Conservation (phyloP, 2,888 invertebrate species). For the Rotaria socialis region DNA sequence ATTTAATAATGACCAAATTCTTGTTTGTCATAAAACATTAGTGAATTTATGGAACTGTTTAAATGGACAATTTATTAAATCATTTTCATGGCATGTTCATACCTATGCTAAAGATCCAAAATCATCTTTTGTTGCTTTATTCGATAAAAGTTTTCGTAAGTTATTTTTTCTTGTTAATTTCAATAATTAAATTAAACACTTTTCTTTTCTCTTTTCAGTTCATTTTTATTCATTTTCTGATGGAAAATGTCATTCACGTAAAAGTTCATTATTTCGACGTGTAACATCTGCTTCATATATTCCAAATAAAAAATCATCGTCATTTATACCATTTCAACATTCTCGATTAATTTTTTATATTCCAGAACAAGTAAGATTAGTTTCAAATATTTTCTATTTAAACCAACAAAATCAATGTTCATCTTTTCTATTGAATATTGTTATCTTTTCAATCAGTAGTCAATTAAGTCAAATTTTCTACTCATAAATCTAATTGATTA, state of each 20-base stretch:
- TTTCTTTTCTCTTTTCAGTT: not conserved
- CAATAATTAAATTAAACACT: too few species aligned
- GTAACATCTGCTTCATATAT: not conserved
- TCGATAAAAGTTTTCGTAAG: constrained; percentile 35
- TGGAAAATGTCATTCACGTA: constrained; percentile 15
- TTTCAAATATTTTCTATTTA: not conserved
- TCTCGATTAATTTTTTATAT: constrained; percentile 16
- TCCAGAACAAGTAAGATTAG: not conserved
- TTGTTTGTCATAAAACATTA: constrained; percentile 21
- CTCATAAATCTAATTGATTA: too few species aligned
- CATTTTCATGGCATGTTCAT: constrained; percentile 31
- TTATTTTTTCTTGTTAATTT: not conserved
- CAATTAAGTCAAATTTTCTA: too few species aligned
- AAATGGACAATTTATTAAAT: constrained; percentile 21
- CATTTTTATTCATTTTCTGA: constrained; percentile 30
- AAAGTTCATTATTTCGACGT: constrained; percentile 11
- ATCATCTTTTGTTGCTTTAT: not conserved
- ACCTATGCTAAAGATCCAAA: not conserved
- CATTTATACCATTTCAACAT: constrained; percentile 16
- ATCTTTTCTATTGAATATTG: too few species aligned
- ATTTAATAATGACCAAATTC: not conserved
- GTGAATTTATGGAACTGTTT: constrained; percentile 9
- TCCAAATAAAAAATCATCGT: not conserved
- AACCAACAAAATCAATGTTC: constrained; percentile 56
- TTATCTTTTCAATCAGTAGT: too few species aligned